Percentiles rank a stretch among this genome's conserved stretches.
Conservation (phyloP, 2,113 vertebrate genomes). For the Phylloscopus whistleri region DNA sequence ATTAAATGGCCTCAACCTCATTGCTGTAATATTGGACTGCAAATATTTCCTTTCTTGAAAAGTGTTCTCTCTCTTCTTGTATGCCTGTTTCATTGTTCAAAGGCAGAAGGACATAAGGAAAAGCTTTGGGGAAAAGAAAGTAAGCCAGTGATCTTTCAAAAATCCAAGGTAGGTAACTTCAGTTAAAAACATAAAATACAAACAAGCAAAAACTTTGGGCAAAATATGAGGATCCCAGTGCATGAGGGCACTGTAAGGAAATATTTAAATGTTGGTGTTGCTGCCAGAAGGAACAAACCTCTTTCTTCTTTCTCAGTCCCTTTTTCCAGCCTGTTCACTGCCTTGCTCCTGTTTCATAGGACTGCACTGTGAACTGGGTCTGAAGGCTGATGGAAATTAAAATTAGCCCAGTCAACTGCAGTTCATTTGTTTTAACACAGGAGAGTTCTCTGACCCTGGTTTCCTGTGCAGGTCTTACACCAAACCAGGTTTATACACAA, state of each 20-base stretch:
- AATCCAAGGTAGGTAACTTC: neutral
- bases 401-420: neutral
- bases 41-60: neutral
- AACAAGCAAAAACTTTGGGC: neutral
- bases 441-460: neutral
- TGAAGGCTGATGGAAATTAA: neutral
- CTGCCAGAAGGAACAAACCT: neutral
- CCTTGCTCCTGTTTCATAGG: fast-evolving
- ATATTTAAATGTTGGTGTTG: neutral
- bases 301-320: neutral
- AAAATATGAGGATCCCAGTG: neutral
- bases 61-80: neutral
- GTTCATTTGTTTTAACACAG: neutral
- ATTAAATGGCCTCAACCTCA: neutral
- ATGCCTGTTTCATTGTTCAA: neutral
- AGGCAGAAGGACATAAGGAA: neutral
- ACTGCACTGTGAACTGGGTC: fast-evolving
- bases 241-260: fast-evolving
- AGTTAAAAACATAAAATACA: neutral
- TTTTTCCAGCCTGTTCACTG: neutral
- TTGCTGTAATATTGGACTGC: neutral
- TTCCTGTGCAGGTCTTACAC: fast-evolving
- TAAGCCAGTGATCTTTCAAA: neutral
- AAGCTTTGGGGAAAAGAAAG: neutral
- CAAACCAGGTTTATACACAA: neutral